These are phyloP conservation scores for Nasonovia ribisnigri DNA, from an alignment of 2,888 invertebrate genomes.

Conservation along the genomic window DNA sequence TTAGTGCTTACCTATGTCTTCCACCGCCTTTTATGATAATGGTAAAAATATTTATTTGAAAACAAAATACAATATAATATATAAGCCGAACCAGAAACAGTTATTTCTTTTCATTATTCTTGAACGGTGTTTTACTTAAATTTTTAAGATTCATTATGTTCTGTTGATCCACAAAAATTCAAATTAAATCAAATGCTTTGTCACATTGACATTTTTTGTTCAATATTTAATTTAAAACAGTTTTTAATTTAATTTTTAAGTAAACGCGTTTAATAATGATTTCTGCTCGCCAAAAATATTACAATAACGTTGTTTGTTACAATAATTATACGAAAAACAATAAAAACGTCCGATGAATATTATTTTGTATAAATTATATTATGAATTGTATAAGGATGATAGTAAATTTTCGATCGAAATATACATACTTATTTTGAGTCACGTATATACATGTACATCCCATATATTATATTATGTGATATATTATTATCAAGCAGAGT, in stretches of 20 bases:
- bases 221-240: not conserved
- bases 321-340: not conserved
- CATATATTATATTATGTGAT: not conserved
- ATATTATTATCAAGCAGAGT: not conserved
- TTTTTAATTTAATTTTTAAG: not conserved
- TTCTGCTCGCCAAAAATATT: not conserved
- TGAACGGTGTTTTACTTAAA: not conserved
- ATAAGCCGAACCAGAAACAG: not conserved
- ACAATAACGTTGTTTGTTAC: not conserved
- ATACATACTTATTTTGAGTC: not conserved
- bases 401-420: not conserved
- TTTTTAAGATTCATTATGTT: not conserved
- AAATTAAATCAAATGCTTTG: not conserved
- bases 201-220: not conserved
- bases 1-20: not conserved
- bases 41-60: not conserved
- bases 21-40: not conserved
- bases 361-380: not conserved
- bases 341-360: not conserved
- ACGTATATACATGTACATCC: not conserved
- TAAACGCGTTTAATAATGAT: not conserved
- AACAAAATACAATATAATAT: constrained; percentile 4
- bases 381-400: not conserved
- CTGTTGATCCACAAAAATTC: not conserved
- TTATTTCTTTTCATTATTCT: not conserved